phyloP scores from a whole-genome alignment of 2,113 vertebrate species.

The Lates calcarifer region DNA sequence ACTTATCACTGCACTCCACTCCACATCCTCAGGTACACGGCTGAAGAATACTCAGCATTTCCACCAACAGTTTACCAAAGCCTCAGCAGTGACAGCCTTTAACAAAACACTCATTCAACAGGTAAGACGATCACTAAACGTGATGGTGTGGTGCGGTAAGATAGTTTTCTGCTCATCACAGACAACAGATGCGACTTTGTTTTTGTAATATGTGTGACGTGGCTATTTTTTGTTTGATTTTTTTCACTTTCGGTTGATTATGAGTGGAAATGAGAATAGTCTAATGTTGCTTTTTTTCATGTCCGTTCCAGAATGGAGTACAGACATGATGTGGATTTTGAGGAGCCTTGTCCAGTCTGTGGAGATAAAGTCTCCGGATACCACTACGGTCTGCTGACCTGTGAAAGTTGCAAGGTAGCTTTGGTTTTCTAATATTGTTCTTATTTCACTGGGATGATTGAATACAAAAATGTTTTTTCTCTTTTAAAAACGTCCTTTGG shows the following conservation, averaged over 20 bases:
- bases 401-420: constrained; percentile 83
- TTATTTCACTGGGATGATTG: background rate
- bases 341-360: constrained; percentile 82
- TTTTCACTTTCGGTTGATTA: background rate
- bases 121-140: background rate
- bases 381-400: constrained; percentile 83
- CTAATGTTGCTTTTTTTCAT: background rate
- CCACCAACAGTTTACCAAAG: background rate
- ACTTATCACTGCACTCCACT: background rate
- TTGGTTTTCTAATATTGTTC: background rate
- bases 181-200: background rate
- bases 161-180: no score
- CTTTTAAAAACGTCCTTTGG: no score
- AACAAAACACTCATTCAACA: background rate
- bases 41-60: background rate
- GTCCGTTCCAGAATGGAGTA: constrained; percentile 65
- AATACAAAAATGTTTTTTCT: background rate
- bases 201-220: background rate
- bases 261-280: background rate
- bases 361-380: constrained; percentile 83
- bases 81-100: background rate
- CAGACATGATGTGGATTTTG: constrained; percentile 51
- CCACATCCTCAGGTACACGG: background rate
- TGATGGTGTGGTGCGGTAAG: no score
- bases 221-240: background rate